Base-by-base conservation (phyloP, 2,113 vertebrate genomes). In the Aspiorhynchus laticeps region DNA sequence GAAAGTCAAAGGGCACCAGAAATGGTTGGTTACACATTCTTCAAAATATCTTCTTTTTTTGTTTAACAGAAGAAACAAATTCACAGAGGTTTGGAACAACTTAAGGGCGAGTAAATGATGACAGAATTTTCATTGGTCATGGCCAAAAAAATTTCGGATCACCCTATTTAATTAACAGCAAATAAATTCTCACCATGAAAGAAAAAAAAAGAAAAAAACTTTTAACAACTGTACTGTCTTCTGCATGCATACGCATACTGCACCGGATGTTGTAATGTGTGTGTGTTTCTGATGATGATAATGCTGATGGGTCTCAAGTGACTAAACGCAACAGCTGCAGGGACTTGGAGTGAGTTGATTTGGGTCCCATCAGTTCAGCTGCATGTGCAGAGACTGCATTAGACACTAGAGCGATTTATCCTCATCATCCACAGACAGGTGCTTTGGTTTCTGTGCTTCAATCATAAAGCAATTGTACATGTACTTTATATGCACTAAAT, bases 251-350 rank as follows among this genome's bases (percentile, higher is more conserved):
- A 14, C 21, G 4, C 48, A 36, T 21, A n/a, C 19, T 51, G 8
- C 53, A 38, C 48, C 9, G 43, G 33, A 36, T 71, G 12, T 36
- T 7, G 19, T 83, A 21, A 83, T 12, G 31, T 63, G 53, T 71
- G 31, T 80, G 24, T 61, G 48, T 81, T 59, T 74, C 24, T 82
- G 78, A 87, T 36, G 31, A 87, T 65, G 51, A 61, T 71, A 73
- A 61, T 63, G 67, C 21, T 75, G 51, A 87, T 31, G 69, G 82
- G n/a, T 31, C 46, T 21, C 15, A 41, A 81, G n/a, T 36, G 69
- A 36, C 19, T 74, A 31, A 26, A 28, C 26, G 3, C 53, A 63
- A 83, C 71, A 87, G 86, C 86, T 87, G 86, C 38, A 65, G 86
- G 15, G 6, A 82, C 80, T 26, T 33, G 24, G 56, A 76, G 41